phyloP scores from a whole-genome alignment of 2,113 vertebrate genomes.

The Trogon melanurus region DNA sequence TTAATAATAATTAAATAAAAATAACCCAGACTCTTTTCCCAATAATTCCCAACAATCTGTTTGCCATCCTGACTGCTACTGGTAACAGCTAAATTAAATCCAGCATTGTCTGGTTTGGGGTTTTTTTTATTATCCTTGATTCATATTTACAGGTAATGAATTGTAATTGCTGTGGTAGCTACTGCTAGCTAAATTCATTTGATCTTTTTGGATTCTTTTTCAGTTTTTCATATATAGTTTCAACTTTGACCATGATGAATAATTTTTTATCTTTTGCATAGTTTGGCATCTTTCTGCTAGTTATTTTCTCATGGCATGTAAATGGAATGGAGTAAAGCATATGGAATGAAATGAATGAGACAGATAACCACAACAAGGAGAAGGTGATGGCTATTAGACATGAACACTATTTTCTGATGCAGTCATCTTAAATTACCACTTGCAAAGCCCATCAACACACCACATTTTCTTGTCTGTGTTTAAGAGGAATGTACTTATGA shows the following conservation, averaged over 20 bases:
- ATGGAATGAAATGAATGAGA: background rate
- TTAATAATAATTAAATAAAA: background rate
- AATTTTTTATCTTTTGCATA: background rate
- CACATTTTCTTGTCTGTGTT: background rate
- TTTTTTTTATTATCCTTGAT: background rate
- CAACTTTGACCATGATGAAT: background rate
- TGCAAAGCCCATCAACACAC: background rate
- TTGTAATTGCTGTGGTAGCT: background rate
- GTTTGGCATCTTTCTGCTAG: background rate
- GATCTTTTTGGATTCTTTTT: background rate
- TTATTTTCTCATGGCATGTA: background rate
- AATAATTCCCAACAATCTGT: constrained; percentile 16
- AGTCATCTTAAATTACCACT: background rate
- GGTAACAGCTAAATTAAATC: background rate
- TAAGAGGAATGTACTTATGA: background rate
- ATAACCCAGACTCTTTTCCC: background rate
- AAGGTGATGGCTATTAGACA: background rate
- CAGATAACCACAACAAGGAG: constrained; percentile 10
- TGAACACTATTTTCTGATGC: constrained; percentile 1
- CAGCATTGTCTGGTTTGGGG: background rate
- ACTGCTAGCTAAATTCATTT: background rate
- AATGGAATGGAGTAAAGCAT: background rate
- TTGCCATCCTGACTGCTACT: background rate
- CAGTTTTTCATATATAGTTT: background rate
- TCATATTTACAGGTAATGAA: background rate